Percentiles rank a stretch among this genome's conserved stretches.
Evolutionary conservation across 2,113 vertebrate species (phyloP).

Genomic region (Myotis brandtii): DNA sequence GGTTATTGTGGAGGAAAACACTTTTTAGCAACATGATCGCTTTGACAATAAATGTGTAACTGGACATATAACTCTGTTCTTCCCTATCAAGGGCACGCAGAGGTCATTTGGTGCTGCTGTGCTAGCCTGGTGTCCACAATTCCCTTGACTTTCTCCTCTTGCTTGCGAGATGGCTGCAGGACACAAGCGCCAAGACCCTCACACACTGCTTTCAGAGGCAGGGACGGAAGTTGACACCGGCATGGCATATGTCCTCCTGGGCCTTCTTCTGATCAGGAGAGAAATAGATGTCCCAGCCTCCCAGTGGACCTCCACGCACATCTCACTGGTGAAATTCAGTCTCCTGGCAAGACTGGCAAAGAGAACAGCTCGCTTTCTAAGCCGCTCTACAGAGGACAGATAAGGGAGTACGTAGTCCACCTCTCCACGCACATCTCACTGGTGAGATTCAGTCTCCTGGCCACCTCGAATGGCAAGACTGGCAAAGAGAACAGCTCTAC

Average conservation of each 20-base stretch:
- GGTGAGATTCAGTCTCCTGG: too few relatives aligned
- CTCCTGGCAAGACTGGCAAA: neutral
- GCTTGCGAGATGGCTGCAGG: neutral
- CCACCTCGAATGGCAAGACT: too few relatives aligned
- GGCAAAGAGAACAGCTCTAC: too few relatives aligned
- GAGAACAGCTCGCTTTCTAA: too few relatives aligned
- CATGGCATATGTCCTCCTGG: neutral
- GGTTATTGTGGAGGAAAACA: neutral
- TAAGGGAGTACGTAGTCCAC: rapidly evolving
- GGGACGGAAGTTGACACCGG: neutral
- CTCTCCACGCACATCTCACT: too few relatives aligned
- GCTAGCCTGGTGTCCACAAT: rapidly evolving
- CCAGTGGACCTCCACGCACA: rapidly evolving
- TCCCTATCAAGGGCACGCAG: neutral
- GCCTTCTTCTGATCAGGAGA: neutral
- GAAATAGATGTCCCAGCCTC: neutral
- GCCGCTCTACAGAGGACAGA: neutral
- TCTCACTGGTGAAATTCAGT: neutral
- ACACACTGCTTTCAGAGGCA: neutral
- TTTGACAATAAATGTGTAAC: neutral
- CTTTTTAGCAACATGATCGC: neutral
- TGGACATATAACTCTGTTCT: neutral
- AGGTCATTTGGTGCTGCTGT: rapidly evolving
- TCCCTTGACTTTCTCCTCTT: neutral
- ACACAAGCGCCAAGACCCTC: too few relatives aligned